phyloP scores from a whole-genome alignment of 1,140 invertebrate species.

The Heliconius hermathena region DNA sequence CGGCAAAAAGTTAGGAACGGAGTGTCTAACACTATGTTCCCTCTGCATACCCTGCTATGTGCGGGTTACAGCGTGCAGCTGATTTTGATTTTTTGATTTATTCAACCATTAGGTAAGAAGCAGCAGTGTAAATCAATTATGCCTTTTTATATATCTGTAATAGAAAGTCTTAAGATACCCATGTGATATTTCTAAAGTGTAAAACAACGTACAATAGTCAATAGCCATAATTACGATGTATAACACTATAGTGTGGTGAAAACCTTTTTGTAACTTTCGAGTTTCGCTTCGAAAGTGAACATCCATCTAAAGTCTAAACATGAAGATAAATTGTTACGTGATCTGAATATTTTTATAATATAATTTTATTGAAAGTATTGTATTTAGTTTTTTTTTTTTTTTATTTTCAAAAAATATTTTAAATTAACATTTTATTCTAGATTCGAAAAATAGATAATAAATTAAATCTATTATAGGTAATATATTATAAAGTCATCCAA shows the following conservation, averaged over 20 bases:
- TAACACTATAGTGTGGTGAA: constrained; percentile 33
- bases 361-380: background rate
- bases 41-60: background rate
- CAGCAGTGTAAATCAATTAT: background rate
- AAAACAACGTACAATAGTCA: constrained; percentile 21
- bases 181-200: constrained; percentile 34
- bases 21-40: too few relatives aligned
- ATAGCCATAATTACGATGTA: constrained; percentile 11
- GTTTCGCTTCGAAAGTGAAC: constrained; percentile 36
- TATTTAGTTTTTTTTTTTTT: background rate
- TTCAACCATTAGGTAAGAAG: too few relatives aligned
- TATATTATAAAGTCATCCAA: too few relatives aligned
- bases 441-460: too few relatives aligned
- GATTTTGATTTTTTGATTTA: too few relatives aligned
- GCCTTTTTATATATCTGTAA: background rate
- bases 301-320: constrained; percentile 33
- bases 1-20: too few relatives aligned
- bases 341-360: background rate
- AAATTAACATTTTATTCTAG: too few relatives aligned
- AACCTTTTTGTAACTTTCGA: constrained; percentile 35
- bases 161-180: constrained; percentile 36
- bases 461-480: too few relatives aligned
- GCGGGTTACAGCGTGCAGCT: too few relatives aligned
- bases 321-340: constrained; percentile 25
- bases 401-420: too few relatives aligned